These are phyloP conservation scores for Nymphicus hollandicus DNA, from an alignment of 2,113 vertebrate genomes.

Conservation along the genomic window DNA sequence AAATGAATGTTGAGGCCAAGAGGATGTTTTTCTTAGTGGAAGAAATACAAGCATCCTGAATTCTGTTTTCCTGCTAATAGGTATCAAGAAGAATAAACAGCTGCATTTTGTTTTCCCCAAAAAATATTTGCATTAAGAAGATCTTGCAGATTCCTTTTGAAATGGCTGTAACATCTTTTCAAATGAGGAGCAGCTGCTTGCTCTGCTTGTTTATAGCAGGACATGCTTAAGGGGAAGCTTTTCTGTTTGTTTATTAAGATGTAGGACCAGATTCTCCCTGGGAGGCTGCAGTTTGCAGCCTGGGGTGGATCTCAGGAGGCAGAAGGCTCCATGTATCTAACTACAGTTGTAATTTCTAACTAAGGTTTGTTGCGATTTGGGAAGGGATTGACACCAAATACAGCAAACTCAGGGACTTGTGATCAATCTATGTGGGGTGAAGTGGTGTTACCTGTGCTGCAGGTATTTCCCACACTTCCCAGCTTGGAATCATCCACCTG, in stretches of 20 bases:
- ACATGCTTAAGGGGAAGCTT: not conserved
- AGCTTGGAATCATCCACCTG: not conserved
- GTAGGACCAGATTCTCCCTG: not conserved
- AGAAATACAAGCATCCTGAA: slow-evolving; percentile 13
- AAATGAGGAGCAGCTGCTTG: slow-evolving; percentile 71
- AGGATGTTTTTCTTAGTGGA: slow-evolving; percentile 45
- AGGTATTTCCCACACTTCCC: not conserved
- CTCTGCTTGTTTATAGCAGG: slow-evolving; percentile 50
- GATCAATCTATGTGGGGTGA: not conserved
- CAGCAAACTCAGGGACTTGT: not conserved
- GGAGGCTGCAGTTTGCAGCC: not conserved
- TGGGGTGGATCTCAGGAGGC: not conserved
- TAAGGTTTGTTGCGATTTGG: rapidly evolving
- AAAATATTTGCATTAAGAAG: slow-evolving; percentile 64
- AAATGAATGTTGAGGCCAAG: not conserved
- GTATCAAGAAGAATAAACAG: slow-evolving; percentile 68
- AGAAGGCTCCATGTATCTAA: rapidly evolving
- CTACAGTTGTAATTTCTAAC: not conserved
- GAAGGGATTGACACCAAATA: not conserved
- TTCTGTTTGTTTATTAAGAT: not conserved
- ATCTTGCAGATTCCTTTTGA: slow-evolving; percentile 32
- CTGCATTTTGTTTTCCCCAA: slow-evolving; percentile 57
- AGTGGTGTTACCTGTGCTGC: rapidly evolving
- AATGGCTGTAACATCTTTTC: slow-evolving; percentile 38
- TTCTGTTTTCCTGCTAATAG: slow-evolving; percentile 52